phyloP scores from a whole-genome alignment of 2,797 vertebrate species.

The Acanthis flammea region DNA sequence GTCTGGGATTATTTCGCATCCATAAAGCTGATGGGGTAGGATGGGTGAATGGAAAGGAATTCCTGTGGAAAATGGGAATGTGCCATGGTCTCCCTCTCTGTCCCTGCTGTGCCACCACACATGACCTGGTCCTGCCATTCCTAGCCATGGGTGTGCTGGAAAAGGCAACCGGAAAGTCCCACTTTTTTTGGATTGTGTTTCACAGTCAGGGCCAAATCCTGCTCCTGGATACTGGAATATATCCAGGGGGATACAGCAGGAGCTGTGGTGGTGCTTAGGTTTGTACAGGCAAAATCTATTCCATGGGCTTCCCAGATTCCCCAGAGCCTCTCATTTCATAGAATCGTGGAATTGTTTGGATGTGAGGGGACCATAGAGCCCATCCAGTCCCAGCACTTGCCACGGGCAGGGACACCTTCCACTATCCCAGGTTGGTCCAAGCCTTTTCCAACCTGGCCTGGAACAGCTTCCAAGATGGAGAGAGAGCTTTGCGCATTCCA shows the following conservation, averaged over 20 bases:
- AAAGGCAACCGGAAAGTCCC: background rate
- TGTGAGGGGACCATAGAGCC: background rate
- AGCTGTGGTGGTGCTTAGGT: background rate
- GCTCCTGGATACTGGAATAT: background rate
- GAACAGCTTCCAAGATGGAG: background rate
- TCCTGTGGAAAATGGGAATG: rapidly evolving
- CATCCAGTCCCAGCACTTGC: background rate
- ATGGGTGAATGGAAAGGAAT: background rate
- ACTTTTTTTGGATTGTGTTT: background rate
- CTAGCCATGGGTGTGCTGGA: background rate
- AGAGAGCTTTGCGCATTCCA: background rate
- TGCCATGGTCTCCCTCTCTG: background rate
- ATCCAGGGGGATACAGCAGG: background rate
- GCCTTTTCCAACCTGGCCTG: background rate
- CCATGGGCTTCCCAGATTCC: background rate
- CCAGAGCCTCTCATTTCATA: background rate
- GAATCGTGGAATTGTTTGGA: background rate
- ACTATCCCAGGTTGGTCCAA: background rate
- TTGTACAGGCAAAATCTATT: background rate
- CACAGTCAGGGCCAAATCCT: background rate
- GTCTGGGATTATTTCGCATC: background rate
- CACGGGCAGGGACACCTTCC: background rate
- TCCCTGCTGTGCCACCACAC: background rate
- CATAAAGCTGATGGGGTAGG: background rate
- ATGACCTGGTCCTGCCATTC: background rate